Percentiles rank a stretch among this genome's conserved stretches.
phyloP scores from a whole-genome alignment of 1,140 invertebrate species.

The Drosophila ironensis region DNA sequence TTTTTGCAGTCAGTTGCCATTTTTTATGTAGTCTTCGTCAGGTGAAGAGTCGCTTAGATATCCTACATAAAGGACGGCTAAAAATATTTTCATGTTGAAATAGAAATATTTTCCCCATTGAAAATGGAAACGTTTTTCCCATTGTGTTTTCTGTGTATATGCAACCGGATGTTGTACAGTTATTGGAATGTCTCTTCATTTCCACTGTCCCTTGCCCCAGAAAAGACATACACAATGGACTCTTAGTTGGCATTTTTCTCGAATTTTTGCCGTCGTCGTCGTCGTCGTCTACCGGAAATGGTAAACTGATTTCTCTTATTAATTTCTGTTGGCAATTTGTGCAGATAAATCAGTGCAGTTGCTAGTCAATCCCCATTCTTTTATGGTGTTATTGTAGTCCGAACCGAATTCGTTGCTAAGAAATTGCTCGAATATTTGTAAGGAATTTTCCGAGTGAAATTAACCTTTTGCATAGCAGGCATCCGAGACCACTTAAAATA shows the following conservation, averaged over 20 bases:
- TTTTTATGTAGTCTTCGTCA: conserved; percentile 59
- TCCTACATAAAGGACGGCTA: conserved; percentile 52
- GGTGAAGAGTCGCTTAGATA: conserved; percentile 65
- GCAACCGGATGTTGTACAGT: conserved; percentile 71
- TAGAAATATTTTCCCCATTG: conserved; percentile 72
- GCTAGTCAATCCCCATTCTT: conserved; percentile 23
- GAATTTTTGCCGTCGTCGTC: conserved; percentile 35
- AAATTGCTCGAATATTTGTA: conserved; percentile 57
- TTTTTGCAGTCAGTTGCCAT: conserved; percentile 19
- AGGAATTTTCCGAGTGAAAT: conserved; percentile 55
- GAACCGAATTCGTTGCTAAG: conserved; percentile 26
- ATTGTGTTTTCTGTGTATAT: conserved; percentile 56
- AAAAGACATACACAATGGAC: conserved; percentile 49
- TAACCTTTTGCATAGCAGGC: conserved; percentile 49
- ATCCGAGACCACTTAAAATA: too few relatives aligned
- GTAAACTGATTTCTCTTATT: conserved; percentile 75
- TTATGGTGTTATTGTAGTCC: conserved; percentile 8
- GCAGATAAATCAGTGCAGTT: conserved; percentile 57
- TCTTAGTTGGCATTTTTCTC: conserved; percentile 65
- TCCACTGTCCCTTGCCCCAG: background rate
- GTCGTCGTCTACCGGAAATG: conserved; percentile 59
- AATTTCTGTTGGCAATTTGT: conserved; percentile 73
- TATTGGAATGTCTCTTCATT: conserved; percentile 69
- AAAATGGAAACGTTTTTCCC: conserved; percentile 71
- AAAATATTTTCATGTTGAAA: conserved; percentile 74